Percentiles rank a stretch among this genome's conserved stretches.
Evolutionary conservation across 2,113 vertebrate genomes (phyloP).

Genomic region (Apteryx mantelli): DNA sequence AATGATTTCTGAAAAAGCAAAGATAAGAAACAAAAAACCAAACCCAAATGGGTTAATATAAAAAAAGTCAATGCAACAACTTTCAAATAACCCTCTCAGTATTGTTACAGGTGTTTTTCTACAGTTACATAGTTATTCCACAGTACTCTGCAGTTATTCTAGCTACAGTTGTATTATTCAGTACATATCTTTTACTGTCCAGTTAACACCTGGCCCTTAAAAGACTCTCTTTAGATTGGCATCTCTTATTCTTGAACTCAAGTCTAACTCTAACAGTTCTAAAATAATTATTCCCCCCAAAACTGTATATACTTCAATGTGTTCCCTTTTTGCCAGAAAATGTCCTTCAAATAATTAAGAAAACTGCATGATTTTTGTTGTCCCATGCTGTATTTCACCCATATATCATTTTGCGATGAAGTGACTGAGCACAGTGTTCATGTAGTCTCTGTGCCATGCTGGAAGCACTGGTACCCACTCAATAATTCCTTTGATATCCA

Average conservation of each 20-base stretch:
- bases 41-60: background rate
- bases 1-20: background rate
- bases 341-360: conserved; percentile 50
- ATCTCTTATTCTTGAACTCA: conserved; percentile 50
- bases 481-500: background rate
- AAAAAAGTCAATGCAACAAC: background rate
- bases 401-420: conserved; percentile 5
- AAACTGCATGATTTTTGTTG: background rate
- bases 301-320: conserved; percentile 39
- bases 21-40: background rate
- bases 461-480: background rate
- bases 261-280: conserved; percentile 60
- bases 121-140: background rate
- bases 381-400: background rate
- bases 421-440: background rate
- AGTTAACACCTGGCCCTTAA: conserved; percentile 20
- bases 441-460: background rate
- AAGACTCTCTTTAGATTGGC: conserved; percentile 45
- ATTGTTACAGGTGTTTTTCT: background rate
- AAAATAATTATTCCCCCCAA: conserved; percentile 56
- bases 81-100: background rate
- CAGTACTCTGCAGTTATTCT: fast-evolving
- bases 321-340: conserved; percentile 56
- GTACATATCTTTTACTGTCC: background rate
- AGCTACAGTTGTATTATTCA: background rate